Base-by-base conservation (phyloP, 2,797 vertebrate genomes). In the Glossophaga mutica region DNA sequence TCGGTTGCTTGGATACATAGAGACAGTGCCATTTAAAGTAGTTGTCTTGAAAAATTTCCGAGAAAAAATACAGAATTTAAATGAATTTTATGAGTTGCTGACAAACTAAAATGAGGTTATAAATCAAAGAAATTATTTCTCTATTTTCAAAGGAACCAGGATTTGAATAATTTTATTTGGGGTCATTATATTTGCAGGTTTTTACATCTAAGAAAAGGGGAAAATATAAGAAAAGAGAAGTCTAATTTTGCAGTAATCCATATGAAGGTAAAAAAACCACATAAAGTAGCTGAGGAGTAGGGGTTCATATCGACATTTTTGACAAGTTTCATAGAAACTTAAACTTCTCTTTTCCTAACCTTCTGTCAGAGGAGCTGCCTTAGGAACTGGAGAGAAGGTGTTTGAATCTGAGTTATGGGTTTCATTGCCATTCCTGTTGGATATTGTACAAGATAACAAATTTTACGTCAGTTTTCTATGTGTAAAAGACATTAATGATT, bases 51-150 rank as follows among this genome's bases (percentile, higher is more conserved):
- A 62, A 39, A 73, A 50, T 46, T 86, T 91, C 52, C 81, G 71
- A 94, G 29, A 50, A n/a, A 67, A 94, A 94, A 74, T 82, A 44
- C 44, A 57, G 19, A 44, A 68, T 71, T 91, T 94, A 74, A 90
- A 90, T 91, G 37, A 89, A 11, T 89, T 89, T 22, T 90, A 24
- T 70, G 87, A 73, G 59, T 94, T 89, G 44, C 62, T 94, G 18
- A 79, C 59, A 67, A 91, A 32, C 26, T 79, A 90, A 78, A 95
- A 55, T 76, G 52, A 93, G 46, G 9, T 71, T 71, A 76, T 83
- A 92, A 95, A 19, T 74, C 24, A 87, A 94, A 42, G 62, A 14
- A 39, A 44, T 89, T 90, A 32, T 73, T 15, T 3, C 3, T 52
- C 3, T 48, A 70, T 90, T 93, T 96, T 85, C 24, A 79, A 73